Evolutionary conservation across 2,797 vertebrate species (phyloP), one percentile per base, ranked within the genome.

Genomic region (Lacerta viridis): DNA sequence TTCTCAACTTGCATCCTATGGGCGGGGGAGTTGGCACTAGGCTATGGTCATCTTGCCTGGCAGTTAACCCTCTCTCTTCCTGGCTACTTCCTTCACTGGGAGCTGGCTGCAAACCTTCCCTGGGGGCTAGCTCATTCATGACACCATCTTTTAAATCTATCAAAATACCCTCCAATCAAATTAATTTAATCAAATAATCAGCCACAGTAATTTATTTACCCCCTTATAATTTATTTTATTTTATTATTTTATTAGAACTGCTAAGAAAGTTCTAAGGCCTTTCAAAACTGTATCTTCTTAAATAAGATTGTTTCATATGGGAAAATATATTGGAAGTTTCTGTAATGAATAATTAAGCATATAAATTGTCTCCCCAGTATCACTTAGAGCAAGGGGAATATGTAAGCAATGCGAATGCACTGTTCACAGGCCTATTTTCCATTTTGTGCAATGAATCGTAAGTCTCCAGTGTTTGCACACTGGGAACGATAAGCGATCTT

Each of bases 291-390:
- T 75, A 10, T 33, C 27, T 81, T 80, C 10, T 46, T 36, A 66
- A 27, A 74, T 74, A 61, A 29, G 23, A 66, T 64, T 85, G 15
- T 85, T 85, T 50, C 69, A 74, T 27, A 74, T 33, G 50, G 69
- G 68, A 89, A 75, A 29, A 7, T 33, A 41, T 29, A 33, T 36
- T 46, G 68, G 25, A 29, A 39, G 39, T 20, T 80, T 80, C 3
- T 72, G 41, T 46, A 85, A 89, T 74, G 68, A 87, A 81, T 74
- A 64, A 87, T 43, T 74, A 87, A 75, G 55, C 86, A 81, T 81
- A 33, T 75, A 43, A 80, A 75, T 61, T 29, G 50, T 85, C 68
- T 85, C 59, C 18, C 74, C 10, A 18, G 64, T 69, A 15, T 55
- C 78, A 68, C 41, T 43, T 64, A 66, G 80, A 83, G 25, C 7